Conservation (phyloP, 1,140 invertebrate species). For the Physella acuta region DNA sequence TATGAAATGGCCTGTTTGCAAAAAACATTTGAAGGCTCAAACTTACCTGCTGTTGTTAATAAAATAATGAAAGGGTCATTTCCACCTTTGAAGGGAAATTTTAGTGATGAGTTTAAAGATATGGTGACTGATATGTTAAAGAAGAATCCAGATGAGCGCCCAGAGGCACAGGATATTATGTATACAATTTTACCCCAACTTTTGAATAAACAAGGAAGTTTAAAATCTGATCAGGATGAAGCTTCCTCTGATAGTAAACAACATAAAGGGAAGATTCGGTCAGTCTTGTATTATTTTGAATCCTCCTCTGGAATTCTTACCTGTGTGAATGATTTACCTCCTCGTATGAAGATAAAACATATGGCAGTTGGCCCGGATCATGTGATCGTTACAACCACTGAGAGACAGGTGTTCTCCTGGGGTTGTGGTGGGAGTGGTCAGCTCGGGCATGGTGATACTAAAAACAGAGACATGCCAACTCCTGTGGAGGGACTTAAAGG, state of each 20-base stretch:
- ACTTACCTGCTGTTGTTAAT: constrained; percentile 74
- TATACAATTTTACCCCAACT: constrained; percentile 49
- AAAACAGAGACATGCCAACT: constrained; percentile 64
- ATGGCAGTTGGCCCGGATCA: constrained; percentile 71
- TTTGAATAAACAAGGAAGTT: constrained; percentile 44
- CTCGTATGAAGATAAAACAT: constrained; percentile 61
- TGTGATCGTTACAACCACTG: constrained; percentile 70
- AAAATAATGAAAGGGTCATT: constrained; percentile 75
- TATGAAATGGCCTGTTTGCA: constrained; percentile 79
- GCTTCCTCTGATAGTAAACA: constrained; percentile 34
- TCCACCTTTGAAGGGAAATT: constrained; percentile 67
- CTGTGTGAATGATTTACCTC: constrained; percentile 56
- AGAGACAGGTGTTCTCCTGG: constrained; percentile 73
- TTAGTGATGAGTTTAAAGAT: constrained; percentile 69
- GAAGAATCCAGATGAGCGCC: constrained; percentile 60
- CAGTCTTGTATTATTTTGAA: constrained; percentile 61
- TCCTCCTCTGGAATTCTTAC: constrained; percentile 52
- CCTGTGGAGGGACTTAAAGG: constrained; percentile 66
- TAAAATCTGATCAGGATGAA: constrained; percentile 47
- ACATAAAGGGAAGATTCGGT: constrained; percentile 44
- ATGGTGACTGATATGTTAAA: constrained; percentile 60
- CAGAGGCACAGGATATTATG: constrained; percentile 65
- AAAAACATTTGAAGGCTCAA: constrained; percentile 77
- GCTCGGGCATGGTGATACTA: constrained; percentile 68
- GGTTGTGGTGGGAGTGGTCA: constrained; percentile 72